Percentiles rank a stretch among this genome's conserved stretches.
These are phyloP conservation scores for Chaetogeoica ovagalla DNA, from an alignment of 2,888 invertebrate species.

Conservation along the genomic window DNA sequence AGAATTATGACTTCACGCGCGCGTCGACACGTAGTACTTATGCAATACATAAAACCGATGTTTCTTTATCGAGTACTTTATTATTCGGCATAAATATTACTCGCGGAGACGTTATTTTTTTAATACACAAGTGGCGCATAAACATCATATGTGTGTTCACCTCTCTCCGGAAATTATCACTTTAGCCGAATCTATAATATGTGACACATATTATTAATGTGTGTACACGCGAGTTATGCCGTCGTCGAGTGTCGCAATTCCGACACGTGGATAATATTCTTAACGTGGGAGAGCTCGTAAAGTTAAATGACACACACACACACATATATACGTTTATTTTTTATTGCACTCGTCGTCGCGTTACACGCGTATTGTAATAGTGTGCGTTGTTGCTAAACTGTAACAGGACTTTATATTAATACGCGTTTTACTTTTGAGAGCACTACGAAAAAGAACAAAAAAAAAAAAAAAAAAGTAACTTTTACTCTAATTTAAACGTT, in stretches of 20 bases:
- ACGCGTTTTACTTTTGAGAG: background rate
- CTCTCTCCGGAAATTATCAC: constrained; percentile 48
- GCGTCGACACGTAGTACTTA: constrained; percentile 39
- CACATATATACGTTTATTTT: background rate
- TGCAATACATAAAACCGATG: constrained; percentile 25
- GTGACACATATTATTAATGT: constrained; percentile 11
- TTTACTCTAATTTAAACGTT: background rate
- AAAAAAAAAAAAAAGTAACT: too few species aligned
- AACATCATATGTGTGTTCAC: constrained; percentile 13
- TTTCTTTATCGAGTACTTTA: constrained; percentile 35
- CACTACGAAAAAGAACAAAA: background rate
- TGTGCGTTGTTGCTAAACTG: background rate
- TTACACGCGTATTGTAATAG: background rate
- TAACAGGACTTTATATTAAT: background rate
- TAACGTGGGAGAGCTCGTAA: constrained; percentile 48
- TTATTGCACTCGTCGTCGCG: background rate
- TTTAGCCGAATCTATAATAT: constrained; percentile 19
- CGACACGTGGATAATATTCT: constrained; percentile 32
- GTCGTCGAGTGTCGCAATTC: constrained; percentile 49
- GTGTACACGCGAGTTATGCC: background rate
- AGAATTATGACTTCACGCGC: too few species aligned
- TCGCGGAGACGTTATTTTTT: background rate
- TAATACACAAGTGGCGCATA: constrained; percentile 37
- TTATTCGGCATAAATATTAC: background rate
- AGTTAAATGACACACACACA: constrained; percentile 24